Base-by-base conservation (phyloP, 2,888 invertebrate genomes). In the Drosophila ezoana region DNA sequence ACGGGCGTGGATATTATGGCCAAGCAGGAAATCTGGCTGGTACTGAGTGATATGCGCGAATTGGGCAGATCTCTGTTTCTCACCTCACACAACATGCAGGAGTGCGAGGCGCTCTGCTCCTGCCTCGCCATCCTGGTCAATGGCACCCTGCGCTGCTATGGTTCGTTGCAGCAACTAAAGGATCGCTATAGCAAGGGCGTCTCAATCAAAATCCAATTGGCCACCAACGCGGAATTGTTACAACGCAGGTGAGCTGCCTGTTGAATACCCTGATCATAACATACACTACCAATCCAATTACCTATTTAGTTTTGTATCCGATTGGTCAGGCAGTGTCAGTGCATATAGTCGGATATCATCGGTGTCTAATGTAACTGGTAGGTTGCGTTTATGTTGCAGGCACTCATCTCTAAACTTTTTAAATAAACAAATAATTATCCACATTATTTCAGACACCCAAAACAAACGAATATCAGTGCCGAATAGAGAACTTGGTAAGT, bases 1-100 rank as follows among this genome's bases (percentile, higher is more conserved):
- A 93, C 93, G 4, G 94, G 94, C 90, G 91, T 91, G 72, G 91
- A 91, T 60, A 79, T 90, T 8, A 67, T 60, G 16, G 83, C 85
- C 10, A 95, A 96, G 88, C 93, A 96, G 67, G 94, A 95, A 58
- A 94, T 97, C 23, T 97, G 97, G 97, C 93, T 95, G 76, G 95
- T 95, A 0, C 93, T 97, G 23, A 93, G 93, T 56, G 93, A 94
- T 52, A 94, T 95, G 38, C 93, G 95, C 41, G 94, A 94, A 47
- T 92, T 93, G 4, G 96, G 96, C 0, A 94, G 94, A 81, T 95
- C 96, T 67, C 94, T 97, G 41, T 93, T 97, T 65, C 93, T 97
- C 64, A 97, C 97, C 23, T 96, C 97, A 48, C 96, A 96, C 92
- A 96, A 95, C 90, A 96, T 96, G 95, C 95, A 95, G 90, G 96